Base-by-base conservation (phyloP, 1,140 invertebrate species). In the Zaprionus vittiger region DNA sequence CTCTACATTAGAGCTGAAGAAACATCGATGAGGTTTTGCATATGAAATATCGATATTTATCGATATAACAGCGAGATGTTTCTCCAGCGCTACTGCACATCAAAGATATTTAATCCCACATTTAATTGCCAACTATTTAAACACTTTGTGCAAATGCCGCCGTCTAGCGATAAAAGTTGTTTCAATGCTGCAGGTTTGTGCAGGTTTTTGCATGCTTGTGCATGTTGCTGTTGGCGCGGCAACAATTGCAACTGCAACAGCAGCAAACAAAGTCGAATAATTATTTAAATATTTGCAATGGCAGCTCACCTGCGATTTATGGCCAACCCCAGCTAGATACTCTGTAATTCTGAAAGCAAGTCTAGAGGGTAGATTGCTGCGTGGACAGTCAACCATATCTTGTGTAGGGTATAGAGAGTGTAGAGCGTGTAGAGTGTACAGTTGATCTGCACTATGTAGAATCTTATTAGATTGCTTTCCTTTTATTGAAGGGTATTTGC, bases 61-160 rank as follows among this genome's bases (percentile, higher is more conserved):
- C 28, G 28, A 9, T 31, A 0, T 31, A 9, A 2, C 28, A 31
- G 28, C 9, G 31, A 11, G 31, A 11, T 31, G 31, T 31, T 31
- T 11, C 2, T 11, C 1, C 31, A 31, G 7, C 28, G 7, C 28
- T 28, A 9, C 6, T 28, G 5, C 31, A 31, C 31, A 34, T 34
- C 9, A 34, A 11, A 34, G 9, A 11, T 34, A 2, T 34, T 34
- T 11, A 11, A 9, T 34, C 9, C 0, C 31, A 49, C 24, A 54
- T 83, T 83, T 87, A 83, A 86, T 87, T 86, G 70, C 63, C 77
- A 78, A 73, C 77, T 80, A 80, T 83, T 80, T 75, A 59, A 63
- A 77, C 47, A 72, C 81, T 86, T 86, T 86, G 84, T 80, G 65
- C 11, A 80, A 77, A 78, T 61, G 83, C 83, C 83, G 83, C 54